Conservation (phyloP, 2,113 vertebrate species). For the Oreochromis aureus region DNA sequence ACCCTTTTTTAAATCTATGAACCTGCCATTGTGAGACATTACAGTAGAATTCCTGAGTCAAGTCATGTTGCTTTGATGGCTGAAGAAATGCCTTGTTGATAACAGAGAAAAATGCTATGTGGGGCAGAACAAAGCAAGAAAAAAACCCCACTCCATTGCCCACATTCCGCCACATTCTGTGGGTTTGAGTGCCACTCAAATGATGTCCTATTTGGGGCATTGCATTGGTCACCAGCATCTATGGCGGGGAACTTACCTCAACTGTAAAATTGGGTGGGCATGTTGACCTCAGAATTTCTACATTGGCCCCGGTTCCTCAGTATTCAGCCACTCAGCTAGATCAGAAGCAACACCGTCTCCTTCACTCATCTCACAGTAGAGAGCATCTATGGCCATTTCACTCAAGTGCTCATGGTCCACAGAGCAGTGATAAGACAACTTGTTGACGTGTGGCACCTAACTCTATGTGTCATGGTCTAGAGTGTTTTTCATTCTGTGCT, state of each 20-base stretch:
- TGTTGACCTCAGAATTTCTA: conserved; percentile 58
- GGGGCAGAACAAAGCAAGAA: not conserved
- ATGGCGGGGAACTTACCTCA: conserved; percentile 48
- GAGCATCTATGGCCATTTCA: conserved; percentile 58
- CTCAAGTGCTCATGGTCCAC: conserved; percentile 54
- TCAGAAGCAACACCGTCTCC: conserved; percentile 57
- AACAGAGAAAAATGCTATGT: conserved; percentile 5
- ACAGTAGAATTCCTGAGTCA: conserved; percentile 24
- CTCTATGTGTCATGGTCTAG: conserved; percentile 59
- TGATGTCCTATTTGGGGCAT: conserved; percentile 29
- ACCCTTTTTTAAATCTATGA: not conserved
- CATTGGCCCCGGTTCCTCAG: conserved; percentile 20
- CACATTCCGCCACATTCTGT: conserved; percentile 42
- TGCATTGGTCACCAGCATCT: conserved; percentile 26
- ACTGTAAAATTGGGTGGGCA: conserved; percentile 69
- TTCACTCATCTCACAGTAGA: conserved; percentile 53
- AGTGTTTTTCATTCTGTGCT: conserved; percentile 63
- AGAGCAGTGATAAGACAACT: conserved; percentile 59
- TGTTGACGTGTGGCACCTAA: conserved; percentile 61
- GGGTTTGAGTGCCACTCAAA: conserved; percentile 50
- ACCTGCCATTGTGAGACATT: conserved; percentile 19
- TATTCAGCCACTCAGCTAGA: conserved; percentile 53
- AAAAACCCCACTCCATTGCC: accelerated
- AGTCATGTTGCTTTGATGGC: conserved; percentile 39
- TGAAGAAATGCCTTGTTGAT: conserved; percentile 28